phyloP scores from a whole-genome alignment of 2,113 vertebrate genomes.

The Nesospiza acunhae region DNA sequence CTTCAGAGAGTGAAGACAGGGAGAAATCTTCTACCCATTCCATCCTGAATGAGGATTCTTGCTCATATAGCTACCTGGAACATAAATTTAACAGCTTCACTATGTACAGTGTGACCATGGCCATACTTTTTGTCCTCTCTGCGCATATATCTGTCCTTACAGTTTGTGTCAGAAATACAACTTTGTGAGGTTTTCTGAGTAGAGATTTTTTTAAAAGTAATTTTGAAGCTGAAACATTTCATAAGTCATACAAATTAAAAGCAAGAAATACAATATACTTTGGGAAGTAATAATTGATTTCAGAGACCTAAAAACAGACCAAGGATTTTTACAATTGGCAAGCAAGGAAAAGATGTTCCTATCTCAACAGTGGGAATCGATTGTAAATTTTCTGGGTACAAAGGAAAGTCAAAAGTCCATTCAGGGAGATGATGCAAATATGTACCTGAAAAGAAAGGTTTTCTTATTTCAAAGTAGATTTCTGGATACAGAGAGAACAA shows the following conservation, averaged over 20 bases:
- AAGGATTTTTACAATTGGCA: not conserved
- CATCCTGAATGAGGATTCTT: not conserved
- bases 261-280: not conserved
- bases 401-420: not conserved
- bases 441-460: not conserved
- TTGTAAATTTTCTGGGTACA: not conserved
- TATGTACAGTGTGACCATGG: not conserved
- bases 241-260: constrained; percentile 3
- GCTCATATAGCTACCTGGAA: not conserved
- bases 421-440: not conserved
- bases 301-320: not conserved
- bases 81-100: not conserved
- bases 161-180: not conserved
- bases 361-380: not conserved
- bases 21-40: not conserved
- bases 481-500: constrained; percentile 51
- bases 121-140: not conserved
- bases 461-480: constrained; percentile 54
- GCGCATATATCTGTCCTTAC: not conserved
- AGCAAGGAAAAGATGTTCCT: not conserved
- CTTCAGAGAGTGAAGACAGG: not conserved
- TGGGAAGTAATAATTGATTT: constrained; percentile 15
- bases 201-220: not conserved
- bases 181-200: not conserved
- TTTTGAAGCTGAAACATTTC: not conserved